phyloP scores from a whole-genome alignment of 2,113 vertebrate species.

The Scalopus aquaticus region DNA sequence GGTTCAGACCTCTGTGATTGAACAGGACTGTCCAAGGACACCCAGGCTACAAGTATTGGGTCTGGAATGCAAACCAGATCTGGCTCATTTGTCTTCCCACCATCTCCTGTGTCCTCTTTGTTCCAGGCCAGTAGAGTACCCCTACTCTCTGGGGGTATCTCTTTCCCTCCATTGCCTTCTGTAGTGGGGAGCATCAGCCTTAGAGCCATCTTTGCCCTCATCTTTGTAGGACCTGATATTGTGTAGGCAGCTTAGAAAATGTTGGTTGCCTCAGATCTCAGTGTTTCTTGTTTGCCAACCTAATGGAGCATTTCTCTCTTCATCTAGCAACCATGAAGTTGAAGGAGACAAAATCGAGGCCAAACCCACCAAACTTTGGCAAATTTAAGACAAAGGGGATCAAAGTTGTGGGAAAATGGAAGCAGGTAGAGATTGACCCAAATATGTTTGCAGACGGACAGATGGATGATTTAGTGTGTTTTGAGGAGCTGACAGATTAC shows the following conservation, averaged over 20 bases:
- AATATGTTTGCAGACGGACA: constrained; percentile 91
- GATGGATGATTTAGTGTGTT: constrained; percentile 91
- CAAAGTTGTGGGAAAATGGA: constrained; percentile 91
- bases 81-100: rapidly evolving
- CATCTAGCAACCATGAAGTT: constrained; percentile 87
- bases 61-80: not conserved
- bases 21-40: not conserved
- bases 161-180: not conserved
- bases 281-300: not conserved
- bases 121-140: not conserved
- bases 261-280: not conserved
- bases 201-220: not conserved
- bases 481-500: constrained; percentile 95
- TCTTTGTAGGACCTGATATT: not conserved
- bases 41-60: not conserved
- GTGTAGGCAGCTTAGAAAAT: not conserved
- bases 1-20: not conserved
- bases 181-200: not conserved
- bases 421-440: constrained; percentile 90
- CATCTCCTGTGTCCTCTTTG: rapidly evolving
- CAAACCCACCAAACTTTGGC: constrained; percentile 63
- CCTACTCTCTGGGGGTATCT: not conserved
- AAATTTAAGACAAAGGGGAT: constrained; percentile 87
- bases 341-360: constrained; percentile 75
- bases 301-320: not conserved